phyloP scores from a whole-genome alignment of 2,888 invertebrate genomes.

The Parnassius apollo region DNA sequence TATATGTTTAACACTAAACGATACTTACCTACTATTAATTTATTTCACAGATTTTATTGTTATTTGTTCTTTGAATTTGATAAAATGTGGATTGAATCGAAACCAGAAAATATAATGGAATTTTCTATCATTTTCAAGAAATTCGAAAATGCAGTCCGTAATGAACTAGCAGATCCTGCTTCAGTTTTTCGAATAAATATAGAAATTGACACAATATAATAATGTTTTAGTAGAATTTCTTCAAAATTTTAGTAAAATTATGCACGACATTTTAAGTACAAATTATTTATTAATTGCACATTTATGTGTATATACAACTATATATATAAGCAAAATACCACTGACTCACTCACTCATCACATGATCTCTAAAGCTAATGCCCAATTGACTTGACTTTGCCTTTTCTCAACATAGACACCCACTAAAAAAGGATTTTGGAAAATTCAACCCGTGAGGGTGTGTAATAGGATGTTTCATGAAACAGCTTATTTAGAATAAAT shows the following conservation, averaged over 20 bases:
- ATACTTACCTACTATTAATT: slow-evolving; percentile 83
- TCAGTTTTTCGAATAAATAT: slow-evolving; percentile 90
- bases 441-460: no score
- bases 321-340: no score
- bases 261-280: slow-evolving; percentile 4
- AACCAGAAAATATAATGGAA: slow-evolving; percentile 97
- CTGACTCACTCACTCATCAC: no score
- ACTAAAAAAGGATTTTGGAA: no score
- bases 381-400: no score
- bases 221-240: slow-evolving; percentile 23
- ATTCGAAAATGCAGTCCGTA: slow-evolving; percentile 89
- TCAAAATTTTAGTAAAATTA: slow-evolving; percentile 11
- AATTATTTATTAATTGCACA: neutral
- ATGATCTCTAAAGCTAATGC: no score
- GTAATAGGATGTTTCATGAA: no score
- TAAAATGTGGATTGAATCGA: slow-evolving; percentile 94
- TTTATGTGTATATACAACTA: neutral
- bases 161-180: slow-evolving; percentile 84
- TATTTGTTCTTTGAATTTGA: slow-evolving; percentile 97
- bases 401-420: no score
- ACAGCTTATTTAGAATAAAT: no score
- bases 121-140: slow-evolving; percentile 92
- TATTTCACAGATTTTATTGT: slow-evolving; percentile 97
- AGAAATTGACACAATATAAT: slow-evolving; percentile 83
- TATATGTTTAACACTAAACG: slow-evolving; percentile 93